phyloP scores from a whole-genome alignment of 1,140 invertebrate species.

The Nymphalis io region DNA sequence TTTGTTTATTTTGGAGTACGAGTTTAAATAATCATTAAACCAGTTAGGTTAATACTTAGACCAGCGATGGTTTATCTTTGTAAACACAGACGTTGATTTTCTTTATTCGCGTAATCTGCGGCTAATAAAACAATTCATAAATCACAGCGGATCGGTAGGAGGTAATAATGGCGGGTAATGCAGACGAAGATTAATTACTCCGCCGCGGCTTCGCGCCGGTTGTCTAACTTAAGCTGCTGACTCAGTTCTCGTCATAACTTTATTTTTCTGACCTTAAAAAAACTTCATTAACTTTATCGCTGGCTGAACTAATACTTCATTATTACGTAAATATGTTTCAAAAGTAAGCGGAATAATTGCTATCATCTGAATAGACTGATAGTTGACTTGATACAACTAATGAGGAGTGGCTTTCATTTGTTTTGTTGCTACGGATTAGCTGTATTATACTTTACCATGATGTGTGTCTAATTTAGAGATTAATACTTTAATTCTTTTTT shows the following conservation, averaged over 20 bases:
- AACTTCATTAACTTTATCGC: constrained; percentile 4
- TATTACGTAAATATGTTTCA: background rate
- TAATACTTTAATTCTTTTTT: too few relatives aligned
- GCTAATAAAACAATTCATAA: constrained; percentile 17
- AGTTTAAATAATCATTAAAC: too few relatives aligned
- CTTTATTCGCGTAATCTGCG: constrained; percentile 8
- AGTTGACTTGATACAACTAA: too few relatives aligned
- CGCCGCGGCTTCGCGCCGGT: background rate
- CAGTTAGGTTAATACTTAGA: too few relatives aligned
- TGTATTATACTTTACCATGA: too few relatives aligned
- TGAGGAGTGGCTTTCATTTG: too few relatives aligned
- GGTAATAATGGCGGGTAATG: constrained; percentile 10
- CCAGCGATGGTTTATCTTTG: background rate
- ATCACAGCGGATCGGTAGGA: constrained; percentile 10
- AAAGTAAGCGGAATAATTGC: too few relatives aligned
- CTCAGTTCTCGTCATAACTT: constrained; percentile 8
- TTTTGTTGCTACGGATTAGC: too few relatives aligned
- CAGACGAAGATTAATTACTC: constrained; percentile 9
- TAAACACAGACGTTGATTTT: background rate
- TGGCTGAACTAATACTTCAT: background rate
- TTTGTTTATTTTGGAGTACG: too few relatives aligned
- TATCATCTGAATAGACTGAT: too few relatives aligned
- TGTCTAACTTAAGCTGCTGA: constrained; percentile 1
- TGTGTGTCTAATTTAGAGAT: too few relatives aligned
- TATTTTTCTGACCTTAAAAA: background rate